These are phyloP conservation scores for Mystacides longicornis DNA, from an alignment of 2,888 invertebrate genomes.

Conservation along the genomic window DNA sequence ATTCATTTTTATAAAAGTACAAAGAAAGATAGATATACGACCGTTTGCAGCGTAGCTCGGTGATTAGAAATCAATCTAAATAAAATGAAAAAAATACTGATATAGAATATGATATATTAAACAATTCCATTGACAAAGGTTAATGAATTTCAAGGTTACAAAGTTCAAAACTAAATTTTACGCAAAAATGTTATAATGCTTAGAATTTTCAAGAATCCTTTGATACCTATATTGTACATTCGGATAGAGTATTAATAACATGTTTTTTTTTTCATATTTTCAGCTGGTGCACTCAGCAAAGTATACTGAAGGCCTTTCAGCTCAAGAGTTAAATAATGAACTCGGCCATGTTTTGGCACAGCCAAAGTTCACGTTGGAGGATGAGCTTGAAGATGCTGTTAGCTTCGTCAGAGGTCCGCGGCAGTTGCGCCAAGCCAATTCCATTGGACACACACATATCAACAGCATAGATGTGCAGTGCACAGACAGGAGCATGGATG, in stretches of 20 bases:
- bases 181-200: too few species aligned
- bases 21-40: too few species aligned
- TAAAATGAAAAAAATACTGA: too few species aligned
- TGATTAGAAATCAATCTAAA: too few species aligned
- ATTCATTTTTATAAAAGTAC: too few species aligned
- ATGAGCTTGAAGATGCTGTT: slow-evolving; percentile 39
- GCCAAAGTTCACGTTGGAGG: slow-evolving; percentile 37
- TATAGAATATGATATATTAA: too few species aligned
- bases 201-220: too few species aligned
- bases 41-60: too few species aligned
- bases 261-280: slow-evolving; percentile 24
- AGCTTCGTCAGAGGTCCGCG: slow-evolving; percentile 43
- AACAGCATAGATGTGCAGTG: slow-evolving; percentile 59
- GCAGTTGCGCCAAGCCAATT: slow-evolving; percentile 21
- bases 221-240: too few species aligned
- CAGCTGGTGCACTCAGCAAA: slow-evolving; percentile 49
- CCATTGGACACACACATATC: slow-evolving; percentile 39
- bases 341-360: slow-evolving; percentile 37
- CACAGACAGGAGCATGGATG: slow-evolving; percentile 48
- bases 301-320: slow-evolving; percentile 38
- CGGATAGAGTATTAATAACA: neutral
- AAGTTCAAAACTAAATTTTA: too few species aligned
- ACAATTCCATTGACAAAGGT: too few species aligned
- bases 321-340: slow-evolving; percentile 42
- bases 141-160: too few species aligned